Percentiles rank a stretch among this genome's conserved stretches.
Conservation (phyloP, 1,140 invertebrate genomes). For the Halictus rubicundus region DNA sequence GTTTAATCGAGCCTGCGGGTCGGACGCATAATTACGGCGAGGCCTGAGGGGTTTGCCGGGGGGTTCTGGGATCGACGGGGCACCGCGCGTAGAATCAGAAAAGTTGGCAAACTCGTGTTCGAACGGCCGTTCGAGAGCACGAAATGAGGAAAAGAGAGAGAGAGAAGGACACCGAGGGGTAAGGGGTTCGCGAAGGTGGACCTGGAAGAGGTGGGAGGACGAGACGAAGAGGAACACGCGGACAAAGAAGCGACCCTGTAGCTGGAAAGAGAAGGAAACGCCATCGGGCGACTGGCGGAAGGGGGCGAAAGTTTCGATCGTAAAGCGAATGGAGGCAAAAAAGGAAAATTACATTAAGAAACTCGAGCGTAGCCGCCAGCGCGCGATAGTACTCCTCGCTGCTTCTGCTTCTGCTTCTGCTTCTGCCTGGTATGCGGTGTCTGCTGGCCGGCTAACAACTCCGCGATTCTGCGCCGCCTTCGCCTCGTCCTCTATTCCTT, state of each 20-base stretch:
- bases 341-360: constrained; percentile 79
- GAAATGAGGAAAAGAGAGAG: constrained; percentile 35
- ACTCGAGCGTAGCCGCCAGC: constrained; percentile 71
- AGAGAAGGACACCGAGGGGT: too few species aligned
- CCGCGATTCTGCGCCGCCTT: neutral
- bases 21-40: constrained; percentile 50
- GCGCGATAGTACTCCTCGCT: constrained; percentile 55
- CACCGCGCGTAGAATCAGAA: constrained; percentile 51
- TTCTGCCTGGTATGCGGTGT: constrained; percentile 65
- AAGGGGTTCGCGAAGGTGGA: constrained; percentile 39
- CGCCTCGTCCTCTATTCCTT: neutral
- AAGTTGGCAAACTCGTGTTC: constrained; percentile 57
- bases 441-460: constrained; percentile 34
- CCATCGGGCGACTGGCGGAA: constrained; percentile 47
- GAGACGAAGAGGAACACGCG: constrained; percentile 57
- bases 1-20: constrained; percentile 45
- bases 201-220: constrained; percentile 41
- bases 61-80: constrained; percentile 19
- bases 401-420: constrained; percentile 40
- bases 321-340: constrained; percentile 77
- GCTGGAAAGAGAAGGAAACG: constrained; percentile 48
- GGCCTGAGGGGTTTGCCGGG: neutral
- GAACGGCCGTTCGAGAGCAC: constrained; percentile 40
- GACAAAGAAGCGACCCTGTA: neutral
- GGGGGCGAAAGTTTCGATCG: constrained; percentile 75